Percentiles rank a stretch among this genome's conserved stretches.
Conservation (phyloP, 2,797 vertebrate species). For the Zalophus californianus region DNA sequence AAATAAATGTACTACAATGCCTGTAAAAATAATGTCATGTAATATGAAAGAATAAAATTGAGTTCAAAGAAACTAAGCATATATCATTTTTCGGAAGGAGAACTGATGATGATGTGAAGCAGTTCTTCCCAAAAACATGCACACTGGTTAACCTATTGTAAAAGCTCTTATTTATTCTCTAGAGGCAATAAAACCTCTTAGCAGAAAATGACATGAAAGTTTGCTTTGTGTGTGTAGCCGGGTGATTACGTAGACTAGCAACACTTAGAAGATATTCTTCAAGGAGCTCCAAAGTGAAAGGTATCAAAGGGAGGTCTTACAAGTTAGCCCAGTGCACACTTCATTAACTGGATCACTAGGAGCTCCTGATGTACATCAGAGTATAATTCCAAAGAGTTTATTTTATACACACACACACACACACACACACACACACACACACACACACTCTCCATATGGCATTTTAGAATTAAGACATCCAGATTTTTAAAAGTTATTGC, state of each 20-base stretch:
- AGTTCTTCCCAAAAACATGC: background rate
- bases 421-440: background rate
- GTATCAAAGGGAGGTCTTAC: conserved; percentile 16
- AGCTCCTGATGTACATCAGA: background rate
- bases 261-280: conserved; percentile 37
- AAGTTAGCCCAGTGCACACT: background rate
- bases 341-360: background rate
- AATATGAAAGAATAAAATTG: background rate
- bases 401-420: background rate
- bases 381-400: background rate
- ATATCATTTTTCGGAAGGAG: background rate
- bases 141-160: background rate
- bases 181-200: conserved; percentile 52
- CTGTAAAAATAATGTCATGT: background rate
- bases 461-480: background rate
- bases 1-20: background rate
- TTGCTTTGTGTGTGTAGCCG: background rate
- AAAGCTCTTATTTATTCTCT: background rate
- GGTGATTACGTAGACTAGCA: background rate
- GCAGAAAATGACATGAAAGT: conserved; percentile 61
- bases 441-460: background rate
- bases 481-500: background rate
- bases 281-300: conserved; percentile 66
- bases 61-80: background rate
- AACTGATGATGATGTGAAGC: background rate